phyloP scores from a whole-genome alignment of 2,113 vertebrate genomes.

The Lepisosteus osseus region DNA sequence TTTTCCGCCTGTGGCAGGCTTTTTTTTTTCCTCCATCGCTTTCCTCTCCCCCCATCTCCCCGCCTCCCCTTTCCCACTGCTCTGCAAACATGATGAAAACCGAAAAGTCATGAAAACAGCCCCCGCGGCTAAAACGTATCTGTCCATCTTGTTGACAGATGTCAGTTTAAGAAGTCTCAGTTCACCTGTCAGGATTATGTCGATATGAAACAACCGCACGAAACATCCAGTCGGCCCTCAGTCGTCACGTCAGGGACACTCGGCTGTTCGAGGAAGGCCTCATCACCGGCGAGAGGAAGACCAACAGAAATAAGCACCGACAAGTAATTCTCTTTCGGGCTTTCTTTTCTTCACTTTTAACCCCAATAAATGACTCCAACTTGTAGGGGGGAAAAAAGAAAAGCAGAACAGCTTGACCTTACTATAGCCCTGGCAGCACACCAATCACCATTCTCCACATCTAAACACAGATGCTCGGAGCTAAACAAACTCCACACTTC shows the following conservation, averaged over 20 bases:
- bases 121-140: constrained; percentile 72
- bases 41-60: constrained; percentile 24
- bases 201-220: constrained; percentile 61
- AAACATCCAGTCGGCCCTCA: constrained; percentile 67
- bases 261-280: not conserved
- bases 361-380: constrained; percentile 71
- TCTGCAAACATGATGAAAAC: constrained; percentile 81
- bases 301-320: constrained; percentile 29
- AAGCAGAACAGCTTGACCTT: constrained; percentile 90
- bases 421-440: constrained; percentile 83
- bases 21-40: constrained; percentile 74
- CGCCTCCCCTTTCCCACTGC: constrained; percentile 45
- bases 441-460: constrained; percentile 92
- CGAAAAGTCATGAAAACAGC: constrained; percentile 79
- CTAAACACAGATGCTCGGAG: constrained; percentile 92
- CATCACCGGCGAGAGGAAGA: not conserved
- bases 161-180: constrained; percentile 81
- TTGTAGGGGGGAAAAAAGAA: constrained; percentile 59
- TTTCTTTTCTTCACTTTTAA: constrained; percentile 60
- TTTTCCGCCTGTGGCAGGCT: constrained; percentile 75
- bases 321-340: constrained; percentile 64
- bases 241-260: too few species aligned
- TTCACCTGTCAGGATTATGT: constrained; percentile 78
- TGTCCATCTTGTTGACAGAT: constrained; percentile 81
- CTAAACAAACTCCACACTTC: constrained; percentile 83